Evolutionary conservation across 2,888 invertebrate genomes (phyloP), one percentile per base, ranked within the genome.

Genomic region (Cataglyphis altisquamis): DNA sequence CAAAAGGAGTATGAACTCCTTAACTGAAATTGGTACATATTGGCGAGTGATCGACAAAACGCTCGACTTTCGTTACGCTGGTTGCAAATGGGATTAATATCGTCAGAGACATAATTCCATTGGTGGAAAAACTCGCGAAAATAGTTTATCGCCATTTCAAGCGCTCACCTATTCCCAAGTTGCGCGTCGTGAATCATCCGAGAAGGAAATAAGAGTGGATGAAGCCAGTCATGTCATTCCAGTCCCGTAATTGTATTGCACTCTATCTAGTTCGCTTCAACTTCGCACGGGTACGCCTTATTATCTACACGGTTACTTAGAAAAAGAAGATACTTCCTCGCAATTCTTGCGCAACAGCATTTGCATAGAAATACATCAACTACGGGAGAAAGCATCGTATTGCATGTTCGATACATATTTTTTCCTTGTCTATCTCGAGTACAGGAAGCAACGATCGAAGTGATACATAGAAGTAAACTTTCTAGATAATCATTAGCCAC

Each of bases 361-460:
- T 80, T 80, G 78, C 72, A 80, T 80, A 60, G 41, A 80, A 80
- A 72, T 80, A 80, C 45, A 80, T 72, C 72, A 80, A 18, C 78
- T 60, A 64, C 29, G 39, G 10, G 21, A 12, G 36, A 72, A 36
- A 72, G 32, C n/a, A 52, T 66, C 41, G 32, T 12, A 45, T 70
- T 57, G 70, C 72, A 45, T 39, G 60, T 6, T 36, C 21, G 32
- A 60, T 70, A 36, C 32, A 36, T 36, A 70, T 60, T 55, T 21
- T 10, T 21, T 10, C 12, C 18, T 3, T 12, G 32, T 41, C 15
- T 41, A 57, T 60, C 45, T 78, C 29, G 39, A 70, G 12, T 72
- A 32, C 32, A 18, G 9, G 39, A 21, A 32, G 12, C 21, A 72
- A 29, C 41, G 21, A 41, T 66, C 25, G 10, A 18, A 10, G 48